Conservation (phyloP, 2,888 invertebrate genomes). For the Branchellion lobata region DNA sequence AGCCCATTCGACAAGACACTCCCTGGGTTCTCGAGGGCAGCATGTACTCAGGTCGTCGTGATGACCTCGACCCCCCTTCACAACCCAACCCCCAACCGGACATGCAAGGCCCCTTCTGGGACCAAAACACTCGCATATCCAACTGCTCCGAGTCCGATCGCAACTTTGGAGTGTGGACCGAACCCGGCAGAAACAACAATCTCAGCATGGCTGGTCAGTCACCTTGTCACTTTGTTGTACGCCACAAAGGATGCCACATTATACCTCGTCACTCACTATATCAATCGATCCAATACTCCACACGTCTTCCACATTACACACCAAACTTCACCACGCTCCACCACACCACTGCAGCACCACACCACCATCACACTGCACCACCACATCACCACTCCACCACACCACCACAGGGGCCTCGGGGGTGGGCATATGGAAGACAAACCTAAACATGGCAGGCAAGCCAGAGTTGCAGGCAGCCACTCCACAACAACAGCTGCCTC, state of each 20-base stretch:
- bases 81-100: slow-evolving; percentile 30
- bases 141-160: slow-evolving; percentile 40
- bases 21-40: slow-evolving; percentile 53
- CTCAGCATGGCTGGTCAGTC: slow-evolving; percentile 7
- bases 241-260: too few species aligned
- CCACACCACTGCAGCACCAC: too few species aligned
- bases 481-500: neutral
- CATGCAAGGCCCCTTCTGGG: slow-evolving; percentile 31
- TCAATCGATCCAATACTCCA: too few species aligned
- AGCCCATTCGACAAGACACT: slow-evolving; percentile 59
- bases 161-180: slow-evolving; percentile 41
- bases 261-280: too few species aligned
- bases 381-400: too few species aligned
- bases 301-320: too few species aligned
- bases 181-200: slow-evolving; percentile 33
- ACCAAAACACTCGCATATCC: slow-evolving; percentile 36
- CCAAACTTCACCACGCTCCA: too few species aligned
- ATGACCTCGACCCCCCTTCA: slow-evolving; percentile 6
- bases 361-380: too few species aligned
- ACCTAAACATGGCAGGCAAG: slow-evolving; percentile 1
- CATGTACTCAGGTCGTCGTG: slow-evolving; percentile 30
- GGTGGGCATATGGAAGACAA: slow-evolving; percentile 14
- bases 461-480: neutral
- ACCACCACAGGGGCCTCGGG: neutral
- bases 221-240: too few species aligned